Conservation (phyloP, 2,113 vertebrate species). For the Solenodon paradoxus region DNA sequence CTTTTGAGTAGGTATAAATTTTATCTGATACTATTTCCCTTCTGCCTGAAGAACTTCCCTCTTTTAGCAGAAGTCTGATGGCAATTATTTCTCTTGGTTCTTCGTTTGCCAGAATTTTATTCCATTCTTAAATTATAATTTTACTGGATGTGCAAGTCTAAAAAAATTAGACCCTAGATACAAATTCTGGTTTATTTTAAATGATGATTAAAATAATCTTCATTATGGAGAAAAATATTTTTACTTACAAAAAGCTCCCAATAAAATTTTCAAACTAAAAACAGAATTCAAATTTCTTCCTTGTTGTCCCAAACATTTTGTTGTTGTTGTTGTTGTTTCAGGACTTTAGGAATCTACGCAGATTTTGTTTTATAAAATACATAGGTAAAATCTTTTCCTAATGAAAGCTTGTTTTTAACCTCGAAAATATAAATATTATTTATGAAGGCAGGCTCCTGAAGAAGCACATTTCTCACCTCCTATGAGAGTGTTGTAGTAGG, state of each 20-base stretch:
- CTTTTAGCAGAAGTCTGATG: not conserved
- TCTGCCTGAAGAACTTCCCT: not conserved
- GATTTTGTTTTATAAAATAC: not conserved
- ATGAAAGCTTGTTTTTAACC: not conserved
- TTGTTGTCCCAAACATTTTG: not conserved
- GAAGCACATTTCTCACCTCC: not conserved
- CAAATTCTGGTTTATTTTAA: not conserved
- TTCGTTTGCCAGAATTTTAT: not conserved
- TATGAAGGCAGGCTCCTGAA: not conserved
- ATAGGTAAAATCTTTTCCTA: not conserved
- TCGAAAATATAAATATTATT: not conserved
- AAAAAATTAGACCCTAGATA: not conserved
- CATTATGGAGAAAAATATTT: not conserved
- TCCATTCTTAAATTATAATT: not conserved
- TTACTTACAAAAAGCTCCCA: not conserved
- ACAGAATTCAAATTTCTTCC: not conserved
- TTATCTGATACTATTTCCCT: not conserved
- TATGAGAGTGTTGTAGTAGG: not conserved
- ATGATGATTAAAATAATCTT: not conserved
- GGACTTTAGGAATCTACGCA: not conserved
- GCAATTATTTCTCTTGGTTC: not conserved
- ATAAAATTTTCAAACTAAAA: not conserved
- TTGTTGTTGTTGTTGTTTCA: not conserved
- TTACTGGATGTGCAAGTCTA: not conserved
- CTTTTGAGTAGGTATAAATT: not conserved